Percentiles rank a stretch among this genome's conserved stretches.
phyloP scores from a whole-genome alignment of 2,888 invertebrate genomes.

The Fragum fragum region DNA sequence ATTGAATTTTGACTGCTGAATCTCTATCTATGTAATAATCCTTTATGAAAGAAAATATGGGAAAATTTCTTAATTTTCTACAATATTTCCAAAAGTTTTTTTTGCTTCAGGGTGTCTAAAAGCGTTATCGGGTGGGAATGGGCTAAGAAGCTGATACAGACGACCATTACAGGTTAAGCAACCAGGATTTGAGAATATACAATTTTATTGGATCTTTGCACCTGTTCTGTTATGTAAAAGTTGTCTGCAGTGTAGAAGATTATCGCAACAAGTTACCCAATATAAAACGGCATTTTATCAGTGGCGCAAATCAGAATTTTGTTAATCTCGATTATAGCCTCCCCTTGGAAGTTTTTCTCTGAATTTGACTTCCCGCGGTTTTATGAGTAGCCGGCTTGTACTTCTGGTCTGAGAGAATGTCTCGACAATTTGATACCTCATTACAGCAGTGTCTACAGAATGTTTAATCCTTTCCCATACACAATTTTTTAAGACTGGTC shows the following conservation, averaged over 20 bases:
- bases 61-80: no score
- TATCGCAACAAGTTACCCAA: slow-evolving; percentile 32
- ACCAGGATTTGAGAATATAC: background rate
- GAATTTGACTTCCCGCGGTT: slow-evolving; percentile 20
- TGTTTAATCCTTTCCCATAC: background rate
- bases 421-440: background rate
- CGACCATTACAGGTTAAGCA: no score
- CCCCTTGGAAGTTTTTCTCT: slow-evolving; percentile 13
- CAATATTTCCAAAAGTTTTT: no score
- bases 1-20: no score
- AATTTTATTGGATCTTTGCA: slow-evolving; percentile 34
- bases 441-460: background rate
- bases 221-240: slow-evolving; percentile 42
- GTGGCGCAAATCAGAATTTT: slow-evolving; percentile 15
- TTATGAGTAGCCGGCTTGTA: slow-evolving; percentile 5
- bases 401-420: slow-evolving; percentile 8
- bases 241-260: slow-evolving; percentile 17
- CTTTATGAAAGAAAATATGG: no score
- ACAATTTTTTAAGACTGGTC: no score
- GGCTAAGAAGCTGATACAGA: no score
- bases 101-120: no score
- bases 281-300: slow-evolving; percentile 31
- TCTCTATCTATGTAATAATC: no score
- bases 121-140: no score
- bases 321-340: slow-evolving; percentile 22